Base-by-base conservation (phyloP, 1,140 invertebrate species). In the Pachyrhynchus sulphureomaculatus region DNA sequence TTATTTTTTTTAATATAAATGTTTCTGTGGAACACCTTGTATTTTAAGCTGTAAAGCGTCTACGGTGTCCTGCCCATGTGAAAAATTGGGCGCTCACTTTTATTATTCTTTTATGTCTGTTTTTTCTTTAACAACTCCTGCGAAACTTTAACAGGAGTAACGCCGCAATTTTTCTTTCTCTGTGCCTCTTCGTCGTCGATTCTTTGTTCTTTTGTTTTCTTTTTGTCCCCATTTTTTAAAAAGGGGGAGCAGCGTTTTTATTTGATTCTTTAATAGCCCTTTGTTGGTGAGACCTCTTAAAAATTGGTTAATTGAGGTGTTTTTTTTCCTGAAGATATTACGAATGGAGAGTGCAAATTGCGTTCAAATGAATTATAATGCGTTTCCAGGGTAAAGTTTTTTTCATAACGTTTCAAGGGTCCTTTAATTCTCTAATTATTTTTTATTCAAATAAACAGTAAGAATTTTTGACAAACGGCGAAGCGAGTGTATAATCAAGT, bases 161-260 rank as follows among this genome's bases (percentile, higher is more conserved):
- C 15, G 24, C 15, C 45, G 23, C 4, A 12, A 48, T 8, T 24
- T 48, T 24, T 29, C 17, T 36, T 36, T 51, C 17, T 51, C 33
- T 12, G 8, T 29, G 10, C 12, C 6, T 21, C 48, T 59, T 62
- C 44, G 49, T 48, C 51, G 23, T 33, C 36, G 51, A 44, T 65
- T 65, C 53, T 47, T 53, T 62, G 56, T 62, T 39, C 55, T 58
- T 62, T 59, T 59, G 64, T 51, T 65, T 56, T 44, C 59, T 65
- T 65, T 65, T 55, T 51, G 34, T 34, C 23, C 6, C 32, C 26
- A 34, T 51, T 57, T 61, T 64, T 65, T 48, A 39, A 13, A 20
- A 15, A 10, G 20, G 48, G 33, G 48, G 13, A 13, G 10, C 33
- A n/a, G n/a, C n/a, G n/a, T 26, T 36, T 34, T 51, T 51, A 51